Base-by-base conservation (phyloP, 2,797 vertebrate species). In the Gastrophryne carolinensis region DNA sequence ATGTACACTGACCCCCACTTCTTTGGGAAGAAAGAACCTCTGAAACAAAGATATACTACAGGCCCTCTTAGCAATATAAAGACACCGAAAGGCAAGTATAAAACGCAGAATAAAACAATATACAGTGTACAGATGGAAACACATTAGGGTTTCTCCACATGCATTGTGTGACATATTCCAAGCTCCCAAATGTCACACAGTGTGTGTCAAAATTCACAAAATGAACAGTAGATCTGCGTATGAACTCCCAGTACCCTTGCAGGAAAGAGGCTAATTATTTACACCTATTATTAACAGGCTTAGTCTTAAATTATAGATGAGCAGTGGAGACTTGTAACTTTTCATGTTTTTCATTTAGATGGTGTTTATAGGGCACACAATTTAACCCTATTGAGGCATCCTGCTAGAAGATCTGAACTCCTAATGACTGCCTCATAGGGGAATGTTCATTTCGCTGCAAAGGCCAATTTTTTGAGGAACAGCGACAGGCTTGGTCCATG, bases 401-500 rank as follows among this genome's bases (percentile, higher is more conserved):
- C 54, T 37, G 15, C 24, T 66, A 75, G 50, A 11, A 61, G 19
- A 29, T 30, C 52, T 49, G 13, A 17, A n/a, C 35, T 60, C 32
- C 62, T 2, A 8, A 15, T 29, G 54, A 52, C 13, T 44, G 27
- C 23, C 37, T 30, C 39, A 27, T 57, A 72, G 41, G 23, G 5
- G 24, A 26, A 24, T 44, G 21, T 37, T 58, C 34, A 60, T 71
- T 66, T 37, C 58, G 23, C 61, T 44, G 68, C 50, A 23, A n/a
- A 56, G 29, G 19, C 15, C 56, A 61, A 9, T 23, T 37, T 65
- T 73, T 32, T 64, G 15, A 65, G 41, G 21, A 32, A 29, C 61
- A 66, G 67, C 52, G 60, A 65, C 44, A 53, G 17, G 50, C 21
- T 71, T 72, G 30, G 68, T 78, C 75, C 75, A 26, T 70, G 41